phyloP scores from a whole-genome alignment of 2,113 vertebrate species.

The Engystomops pustulosus region DNA sequence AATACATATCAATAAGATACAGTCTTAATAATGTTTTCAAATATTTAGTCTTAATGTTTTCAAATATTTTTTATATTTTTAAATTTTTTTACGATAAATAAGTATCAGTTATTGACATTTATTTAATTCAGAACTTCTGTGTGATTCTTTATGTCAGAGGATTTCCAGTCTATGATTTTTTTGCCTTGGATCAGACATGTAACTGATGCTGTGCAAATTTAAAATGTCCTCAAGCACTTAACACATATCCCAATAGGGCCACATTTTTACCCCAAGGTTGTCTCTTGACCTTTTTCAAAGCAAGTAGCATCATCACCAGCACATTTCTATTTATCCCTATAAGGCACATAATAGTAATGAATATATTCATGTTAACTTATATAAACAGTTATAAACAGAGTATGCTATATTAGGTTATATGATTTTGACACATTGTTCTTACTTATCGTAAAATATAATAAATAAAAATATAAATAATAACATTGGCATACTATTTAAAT shows the following conservation, averaged over 20 bases:
- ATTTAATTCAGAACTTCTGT: too few species aligned
- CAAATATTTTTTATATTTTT: too few species aligned
- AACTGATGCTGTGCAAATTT: not conserved
- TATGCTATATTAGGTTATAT: too few species aligned
- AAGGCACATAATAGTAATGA: not conserved
- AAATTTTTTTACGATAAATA: too few species aligned
- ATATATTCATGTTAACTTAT: too few species aligned
- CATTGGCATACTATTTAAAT: too few species aligned
- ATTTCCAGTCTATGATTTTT: not conserved
- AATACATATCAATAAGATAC: too few species aligned
- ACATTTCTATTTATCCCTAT: not conserved
- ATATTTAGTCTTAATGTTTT: not conserved
- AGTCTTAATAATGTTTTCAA: too few species aligned
- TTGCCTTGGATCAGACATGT: not conserved
- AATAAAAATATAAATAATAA: too few species aligned
- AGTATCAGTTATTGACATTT: not conserved
- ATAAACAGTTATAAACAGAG: too few species aligned
- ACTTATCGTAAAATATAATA: not conserved
- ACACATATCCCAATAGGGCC: not conserved
- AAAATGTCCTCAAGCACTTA: conserved; percentile 15
- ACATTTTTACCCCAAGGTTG: conserved; percentile 10
- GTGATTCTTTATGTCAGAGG: too few species aligned
- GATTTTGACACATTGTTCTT: not conserved
- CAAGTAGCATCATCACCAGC: not conserved
- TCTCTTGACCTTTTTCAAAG: not conserved